Percentiles rank a stretch among this genome's conserved stretches.
These are phyloP conservation scores for Ispidina lecontei DNA, from an alignment of 2,797 vertebrate genomes.

Conservation along the genomic window DNA sequence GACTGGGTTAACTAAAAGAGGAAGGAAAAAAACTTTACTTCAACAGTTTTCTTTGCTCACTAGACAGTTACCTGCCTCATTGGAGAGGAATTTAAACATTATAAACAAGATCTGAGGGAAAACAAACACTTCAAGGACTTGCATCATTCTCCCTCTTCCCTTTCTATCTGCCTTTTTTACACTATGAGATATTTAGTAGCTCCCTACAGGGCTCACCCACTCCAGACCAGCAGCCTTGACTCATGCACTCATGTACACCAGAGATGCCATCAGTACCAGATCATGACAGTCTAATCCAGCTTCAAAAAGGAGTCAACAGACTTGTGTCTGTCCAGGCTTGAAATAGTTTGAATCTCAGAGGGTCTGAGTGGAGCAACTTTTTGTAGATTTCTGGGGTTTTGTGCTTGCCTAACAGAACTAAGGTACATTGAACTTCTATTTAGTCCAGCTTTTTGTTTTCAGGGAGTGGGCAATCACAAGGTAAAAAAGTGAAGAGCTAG, in stretches of 20 bases:
- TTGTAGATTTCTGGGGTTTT: neutral
- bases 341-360: neutral
- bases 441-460: neutral
- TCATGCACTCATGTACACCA: neutral
- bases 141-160: neutral
- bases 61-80: neutral
- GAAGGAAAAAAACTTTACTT: neutral
- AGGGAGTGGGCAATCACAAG: neutral
- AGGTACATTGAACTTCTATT: neutral
- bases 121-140: neutral
- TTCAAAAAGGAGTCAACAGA: neutral
- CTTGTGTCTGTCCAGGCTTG: neutral
- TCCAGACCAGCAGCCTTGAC: neutral
- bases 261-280: neutral
- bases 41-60: neutral
- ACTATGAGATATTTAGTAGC: neutral
- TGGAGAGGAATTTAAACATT: neutral
- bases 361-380: neutral
- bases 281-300: neutral
- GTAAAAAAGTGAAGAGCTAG: neutral
- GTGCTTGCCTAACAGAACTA: neutral
- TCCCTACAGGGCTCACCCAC: accelerated
- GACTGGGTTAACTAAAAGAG: neutral
- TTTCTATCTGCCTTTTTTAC: neutral
- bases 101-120: neutral